Evolutionary conservation across 2,888 invertebrate species (phyloP).

Genomic region (Sinhomidia bicolor): DNA sequence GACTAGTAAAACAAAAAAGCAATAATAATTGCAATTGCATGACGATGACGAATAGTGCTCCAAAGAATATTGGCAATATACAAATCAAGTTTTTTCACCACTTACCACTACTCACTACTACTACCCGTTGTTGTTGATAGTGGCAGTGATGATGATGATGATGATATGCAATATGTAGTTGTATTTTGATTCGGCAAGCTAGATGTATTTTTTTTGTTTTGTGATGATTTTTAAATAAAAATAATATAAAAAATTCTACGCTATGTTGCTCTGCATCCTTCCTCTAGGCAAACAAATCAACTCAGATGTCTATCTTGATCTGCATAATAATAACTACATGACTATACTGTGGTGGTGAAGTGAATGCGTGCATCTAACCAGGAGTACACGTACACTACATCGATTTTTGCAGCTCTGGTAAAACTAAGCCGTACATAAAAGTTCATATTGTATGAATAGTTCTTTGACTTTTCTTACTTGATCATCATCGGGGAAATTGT

Average conservation of each 20-base stretch:
- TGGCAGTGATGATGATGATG: background rate
- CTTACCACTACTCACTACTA: background rate
- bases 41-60: conserved; percentile 47
- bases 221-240: conserved; percentile 36
- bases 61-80: conserved; percentile 58
- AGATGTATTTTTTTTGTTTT: conserved; percentile 38
- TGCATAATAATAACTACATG: conserved; percentile 50
- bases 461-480: conserved; percentile 58
- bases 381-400: background rate
- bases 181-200: conserved; percentile 29
- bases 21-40: conserved; percentile 58
- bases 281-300: conserved; percentile 64
- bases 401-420: background rate
- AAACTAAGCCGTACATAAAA: no score
- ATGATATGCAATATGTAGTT: background rate
- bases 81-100: conserved; percentile 60
- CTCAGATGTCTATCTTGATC: conserved; percentile 57
- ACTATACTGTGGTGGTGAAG: background rate
- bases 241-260: conserved; percentile 9
- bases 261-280: conserved; percentile 55
- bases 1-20: conserved; percentile 40
- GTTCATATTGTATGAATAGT: conserved; percentile 28
- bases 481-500: conserved; percentile 40
- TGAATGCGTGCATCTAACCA: background rate
- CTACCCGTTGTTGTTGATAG: background rate